These are phyloP conservation scores for Pachyuromys duprasi DNA, from an alignment of 2,797 vertebrate species.

Conservation along the genomic window DNA sequence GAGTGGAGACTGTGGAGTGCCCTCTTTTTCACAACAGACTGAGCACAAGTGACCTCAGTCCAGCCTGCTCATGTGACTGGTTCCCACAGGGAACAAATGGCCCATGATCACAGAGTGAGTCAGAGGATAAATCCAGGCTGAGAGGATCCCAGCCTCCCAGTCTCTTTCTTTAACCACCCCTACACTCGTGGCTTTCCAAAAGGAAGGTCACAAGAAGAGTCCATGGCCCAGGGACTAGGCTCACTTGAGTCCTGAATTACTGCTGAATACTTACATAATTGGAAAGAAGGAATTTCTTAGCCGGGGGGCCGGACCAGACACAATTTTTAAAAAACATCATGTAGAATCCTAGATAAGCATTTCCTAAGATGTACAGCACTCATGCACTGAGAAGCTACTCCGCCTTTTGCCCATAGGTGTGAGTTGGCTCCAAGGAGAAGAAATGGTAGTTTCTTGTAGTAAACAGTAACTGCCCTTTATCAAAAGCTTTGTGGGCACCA, in stretches of 20 bases:
- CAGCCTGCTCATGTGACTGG: background rate
- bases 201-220: background rate
- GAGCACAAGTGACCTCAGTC: background rate
- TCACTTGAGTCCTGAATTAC: background rate
- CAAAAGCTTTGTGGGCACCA: background rate
- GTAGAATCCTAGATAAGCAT: constrained; percentile 15
- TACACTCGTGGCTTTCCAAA: background rate
- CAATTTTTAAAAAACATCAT: background rate
- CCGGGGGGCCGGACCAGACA: background rate
- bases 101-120: background rate
- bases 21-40: background rate
- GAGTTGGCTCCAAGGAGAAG: background rate
- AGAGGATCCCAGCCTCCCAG: background rate
- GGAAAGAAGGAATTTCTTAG: background rate
- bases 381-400: background rate
- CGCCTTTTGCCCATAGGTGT: background rate
- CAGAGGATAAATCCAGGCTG: background rate
- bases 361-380: constrained; percentile 22
- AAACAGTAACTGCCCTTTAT: background rate
- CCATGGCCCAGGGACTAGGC: background rate
- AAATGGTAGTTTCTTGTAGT: background rate
- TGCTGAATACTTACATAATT: background rate
- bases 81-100: background rate
- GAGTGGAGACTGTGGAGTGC: background rate
- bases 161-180: background rate